Conservation (phyloP, 2,888 invertebrate species). For the Isotomurus palustris region DNA sequence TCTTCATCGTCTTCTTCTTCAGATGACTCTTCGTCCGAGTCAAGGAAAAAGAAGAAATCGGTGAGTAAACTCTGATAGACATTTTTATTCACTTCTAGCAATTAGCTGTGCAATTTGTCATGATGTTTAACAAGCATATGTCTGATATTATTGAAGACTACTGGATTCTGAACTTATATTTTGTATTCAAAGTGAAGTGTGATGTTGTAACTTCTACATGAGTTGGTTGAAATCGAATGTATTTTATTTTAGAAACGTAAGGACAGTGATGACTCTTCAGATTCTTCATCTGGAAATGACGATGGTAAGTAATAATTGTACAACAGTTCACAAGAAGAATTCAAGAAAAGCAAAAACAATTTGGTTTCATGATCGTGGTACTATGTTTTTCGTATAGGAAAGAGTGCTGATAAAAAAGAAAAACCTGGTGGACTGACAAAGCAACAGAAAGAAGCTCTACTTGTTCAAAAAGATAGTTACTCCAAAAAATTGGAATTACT, state of each 20-base stretch:
- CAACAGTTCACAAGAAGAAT: background rate
- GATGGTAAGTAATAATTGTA: constrained; percentile 39
- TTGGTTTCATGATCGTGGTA: too few relatives aligned
- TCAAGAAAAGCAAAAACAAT: background rate
- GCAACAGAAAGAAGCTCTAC: constrained; percentile 72
- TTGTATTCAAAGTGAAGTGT: too few relatives aligned
- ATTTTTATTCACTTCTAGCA: background rate
- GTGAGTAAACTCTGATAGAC: constrained; percentile 12
- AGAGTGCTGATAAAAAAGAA: constrained; percentile 26
- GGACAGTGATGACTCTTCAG: constrained; percentile 33
- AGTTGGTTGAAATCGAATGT: background rate
- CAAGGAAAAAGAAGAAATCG: constrained; percentile 29
- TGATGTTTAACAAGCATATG: constrained; percentile 8
- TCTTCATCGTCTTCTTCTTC: constrained; percentile 43
- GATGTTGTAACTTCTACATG: background rate
- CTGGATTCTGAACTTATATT: background rate
- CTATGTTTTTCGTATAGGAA: constrained; percentile 19
- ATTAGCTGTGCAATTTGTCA: background rate
- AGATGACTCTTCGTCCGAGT: constrained; percentile 31
- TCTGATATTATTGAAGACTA: constrained; percentile 8
- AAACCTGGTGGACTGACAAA: constrained; percentile 24
- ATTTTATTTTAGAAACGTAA: constrained; percentile 22
- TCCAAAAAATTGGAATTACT: constrained; percentile 68
- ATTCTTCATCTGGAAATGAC: constrained; percentile 35
- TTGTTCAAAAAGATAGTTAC: constrained; percentile 76